Percentiles rank a stretch among this genome's conserved stretches.
Conservation (phyloP, 2,888 invertebrate species). For the Oligia fasciuncula region DNA sequence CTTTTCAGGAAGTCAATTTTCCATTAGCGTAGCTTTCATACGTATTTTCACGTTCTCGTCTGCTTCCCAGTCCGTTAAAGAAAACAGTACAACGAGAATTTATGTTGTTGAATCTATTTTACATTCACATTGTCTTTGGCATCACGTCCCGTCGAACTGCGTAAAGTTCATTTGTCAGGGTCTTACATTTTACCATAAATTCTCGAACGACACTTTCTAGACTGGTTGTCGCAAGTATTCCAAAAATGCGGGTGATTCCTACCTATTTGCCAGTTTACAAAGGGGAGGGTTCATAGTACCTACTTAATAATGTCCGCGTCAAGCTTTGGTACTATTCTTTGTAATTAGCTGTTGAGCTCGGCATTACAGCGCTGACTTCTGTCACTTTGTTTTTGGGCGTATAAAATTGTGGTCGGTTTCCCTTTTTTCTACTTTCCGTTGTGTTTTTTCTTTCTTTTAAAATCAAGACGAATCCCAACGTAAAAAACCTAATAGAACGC, state of each 20-base stretch:
- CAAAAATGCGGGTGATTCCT: conserved; percentile 67
- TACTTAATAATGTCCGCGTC: conserved; percentile 67
- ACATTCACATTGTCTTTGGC: conserved; percentile 80
- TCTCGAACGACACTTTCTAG: conserved; percentile 74
- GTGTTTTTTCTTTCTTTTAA: conserved; percentile 46
- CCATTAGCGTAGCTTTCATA: conserved; percentile 12
- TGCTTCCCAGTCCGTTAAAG: conserved; percentile 68
- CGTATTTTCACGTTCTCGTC: conserved; percentile 19
- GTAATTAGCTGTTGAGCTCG: conserved; percentile 69
- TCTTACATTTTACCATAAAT: conserved; percentile 78
- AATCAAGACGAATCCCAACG: conserved; percentile 42
- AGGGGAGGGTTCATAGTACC: conserved; percentile 64
- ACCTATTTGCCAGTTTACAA: conserved; percentile 67
- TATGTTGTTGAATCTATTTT: conserved; percentile 78
- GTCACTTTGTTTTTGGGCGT: conserved; percentile 59
- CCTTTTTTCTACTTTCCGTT: conserved; percentile 34
- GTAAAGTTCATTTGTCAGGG: conserved; percentile 84
- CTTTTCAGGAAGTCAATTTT: conserved; percentile 20
- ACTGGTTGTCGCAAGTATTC: conserved; percentile 71
- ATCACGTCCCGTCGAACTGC: conserved; percentile 78
- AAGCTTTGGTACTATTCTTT: conserved; percentile 60
- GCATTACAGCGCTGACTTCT: conserved; percentile 63
- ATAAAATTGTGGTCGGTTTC: conserved; percentile 57
- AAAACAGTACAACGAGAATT: conserved; percentile 74
- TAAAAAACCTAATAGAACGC: conserved; percentile 41